A percentile compares a stretch with the other conserved stretches of the same genome.
These are phyloP conservation scores for Lepus americanus DNA, from an alignment of 2,113 vertebrate genomes.

Conservation along the genomic window DNA sequence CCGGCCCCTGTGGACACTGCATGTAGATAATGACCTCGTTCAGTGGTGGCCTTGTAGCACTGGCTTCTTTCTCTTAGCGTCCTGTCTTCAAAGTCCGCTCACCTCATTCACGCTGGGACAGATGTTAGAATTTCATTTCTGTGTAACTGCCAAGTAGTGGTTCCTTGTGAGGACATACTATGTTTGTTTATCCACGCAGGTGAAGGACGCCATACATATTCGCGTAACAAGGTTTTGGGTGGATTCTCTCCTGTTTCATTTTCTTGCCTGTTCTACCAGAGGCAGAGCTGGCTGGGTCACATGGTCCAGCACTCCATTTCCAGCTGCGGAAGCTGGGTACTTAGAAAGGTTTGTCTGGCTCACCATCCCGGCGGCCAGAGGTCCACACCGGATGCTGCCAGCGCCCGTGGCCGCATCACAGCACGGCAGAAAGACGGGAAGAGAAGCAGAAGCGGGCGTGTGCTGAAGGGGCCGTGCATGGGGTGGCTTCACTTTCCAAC, in stretches of 20 bases:
- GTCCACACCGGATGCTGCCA: no score
- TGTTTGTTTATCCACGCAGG: neutral
- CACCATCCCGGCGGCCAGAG: no score
- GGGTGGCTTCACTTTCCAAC: no score
- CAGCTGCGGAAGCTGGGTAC: no score
- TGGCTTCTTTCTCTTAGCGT: neutral
- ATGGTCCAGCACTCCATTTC: no score
- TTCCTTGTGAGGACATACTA: neutral
- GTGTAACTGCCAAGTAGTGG: neutral
- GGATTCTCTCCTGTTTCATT: neutral
- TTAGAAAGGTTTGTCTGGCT: no score
- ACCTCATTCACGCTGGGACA: neutral
- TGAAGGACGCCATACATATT: neutral
- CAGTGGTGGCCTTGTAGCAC: neutral
- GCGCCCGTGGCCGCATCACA: no score
- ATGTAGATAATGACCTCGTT: neutral
- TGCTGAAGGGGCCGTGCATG: no score
- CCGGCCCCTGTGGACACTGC: neutral
- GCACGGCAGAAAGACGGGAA: no score
- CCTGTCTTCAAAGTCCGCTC: neutral
- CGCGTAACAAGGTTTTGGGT: neutral
- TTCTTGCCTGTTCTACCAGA: neutral
- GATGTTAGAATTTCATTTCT: neutral
- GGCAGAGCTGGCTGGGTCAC: neutral
- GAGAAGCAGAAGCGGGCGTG: no score